Evolutionary conservation across 2,888 invertebrate species (phyloP).

Genomic region (Crossocerus cetratus): DNA sequence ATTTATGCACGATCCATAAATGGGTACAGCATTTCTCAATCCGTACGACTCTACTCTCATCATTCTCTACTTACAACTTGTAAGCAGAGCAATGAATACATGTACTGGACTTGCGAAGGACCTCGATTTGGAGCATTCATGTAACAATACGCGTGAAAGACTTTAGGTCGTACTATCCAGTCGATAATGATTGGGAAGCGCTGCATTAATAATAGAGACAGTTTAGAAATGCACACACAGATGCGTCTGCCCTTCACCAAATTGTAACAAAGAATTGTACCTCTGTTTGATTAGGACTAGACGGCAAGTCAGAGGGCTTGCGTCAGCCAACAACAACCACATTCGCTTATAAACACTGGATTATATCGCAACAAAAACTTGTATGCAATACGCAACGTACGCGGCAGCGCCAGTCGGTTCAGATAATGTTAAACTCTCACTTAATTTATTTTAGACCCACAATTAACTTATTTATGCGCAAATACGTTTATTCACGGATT

Average conservation of each 20-base stretch:
- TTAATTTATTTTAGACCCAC: conserved; percentile 33
- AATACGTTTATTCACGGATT: too few relatives aligned
- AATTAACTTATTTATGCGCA: conserved; percentile 26
- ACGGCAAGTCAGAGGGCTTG: conserved; percentile 72
- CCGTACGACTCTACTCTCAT: neutral
- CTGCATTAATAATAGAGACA: conserved; percentile 16
- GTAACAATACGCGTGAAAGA: neutral
- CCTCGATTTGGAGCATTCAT: too few relatives aligned
- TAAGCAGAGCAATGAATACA: conserved; percentile 8
- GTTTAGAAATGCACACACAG: conserved; percentile 13
- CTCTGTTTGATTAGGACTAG: conserved; percentile 72
- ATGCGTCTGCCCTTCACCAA: conserved; percentile 8
- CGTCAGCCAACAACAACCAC: conserved; percentile 76
- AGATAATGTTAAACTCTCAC: conserved; percentile 11
- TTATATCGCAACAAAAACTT: conserved; percentile 39
- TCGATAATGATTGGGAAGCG: conserved; percentile 37
- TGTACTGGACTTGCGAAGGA: too few relatives aligned
- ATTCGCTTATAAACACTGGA: conserved; percentile 71
- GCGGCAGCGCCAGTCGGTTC: conserved; percentile 7
- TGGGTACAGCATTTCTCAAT: conserved; percentile 45
- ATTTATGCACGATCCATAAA: conserved; percentile 42
- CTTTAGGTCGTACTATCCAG: neutral
- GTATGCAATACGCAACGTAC: conserved; percentile 5
- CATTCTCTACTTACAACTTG: conserved; percentile 8
- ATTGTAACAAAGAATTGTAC: conserved; percentile 58